Percentiles rank a stretch among this genome's conserved stretches.
Conservation (phyloP, 2,113 vertebrate genomes). For the Tupaia chinensis region DNA sequence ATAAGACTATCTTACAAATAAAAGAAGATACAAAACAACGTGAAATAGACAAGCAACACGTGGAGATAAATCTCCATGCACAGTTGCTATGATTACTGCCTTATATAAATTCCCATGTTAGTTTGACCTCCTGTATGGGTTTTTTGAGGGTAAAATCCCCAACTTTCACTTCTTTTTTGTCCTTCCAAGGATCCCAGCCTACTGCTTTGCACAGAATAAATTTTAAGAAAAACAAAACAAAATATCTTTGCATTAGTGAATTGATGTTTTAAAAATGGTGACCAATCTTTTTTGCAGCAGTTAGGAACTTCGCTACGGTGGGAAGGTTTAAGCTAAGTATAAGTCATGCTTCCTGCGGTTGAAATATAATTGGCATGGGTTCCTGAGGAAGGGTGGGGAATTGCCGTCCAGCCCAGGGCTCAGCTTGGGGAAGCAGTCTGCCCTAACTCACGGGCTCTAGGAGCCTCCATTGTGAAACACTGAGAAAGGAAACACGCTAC, state of each 20-base stretch:
- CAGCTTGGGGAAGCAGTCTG: neutral
- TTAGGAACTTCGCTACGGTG: neutral
- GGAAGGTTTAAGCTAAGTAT: neutral
- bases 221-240: neutral
- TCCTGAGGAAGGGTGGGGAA: neutral
- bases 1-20: neutral
- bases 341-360: neutral
- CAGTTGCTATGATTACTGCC: neutral
- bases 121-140: neutral
- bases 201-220: neutral
- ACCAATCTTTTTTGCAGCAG: neutral
- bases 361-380: neutral
- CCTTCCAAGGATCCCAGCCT: neutral
- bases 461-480: neutral
- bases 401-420: neutral
- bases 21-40: neutral
- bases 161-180: neutral
- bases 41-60: neutral
- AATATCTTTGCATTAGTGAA: neutral
- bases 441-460: neutral
- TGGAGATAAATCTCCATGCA: neutral
- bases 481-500: neutral
- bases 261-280: neutral
- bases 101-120: neutral
- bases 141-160: neutral